Evolutionary conservation across 2,113 vertebrate species (phyloP).

Genomic region (Lonchura striata): DNA sequence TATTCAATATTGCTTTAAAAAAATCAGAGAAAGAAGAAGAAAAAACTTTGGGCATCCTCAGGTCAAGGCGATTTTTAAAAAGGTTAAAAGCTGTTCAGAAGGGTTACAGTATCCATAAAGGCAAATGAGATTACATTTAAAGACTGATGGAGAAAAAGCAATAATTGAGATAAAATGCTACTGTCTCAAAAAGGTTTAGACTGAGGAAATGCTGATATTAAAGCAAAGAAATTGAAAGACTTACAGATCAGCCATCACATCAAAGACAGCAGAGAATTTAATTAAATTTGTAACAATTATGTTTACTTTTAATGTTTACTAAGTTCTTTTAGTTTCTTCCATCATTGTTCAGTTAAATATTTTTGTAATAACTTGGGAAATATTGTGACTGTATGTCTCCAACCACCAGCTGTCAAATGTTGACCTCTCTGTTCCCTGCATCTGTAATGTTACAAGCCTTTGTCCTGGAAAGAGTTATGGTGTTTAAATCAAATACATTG

Average conservation of each 20-base stretch:
- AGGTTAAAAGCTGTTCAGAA: constrained; percentile 87
- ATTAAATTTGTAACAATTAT: constrained; percentile 71
- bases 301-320: constrained; percentile 70
- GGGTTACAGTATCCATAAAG: constrained; percentile 80
- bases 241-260: constrained; percentile 66
- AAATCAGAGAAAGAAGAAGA: constrained; percentile 40
- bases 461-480: constrained; percentile 73
- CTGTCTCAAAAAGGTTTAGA: constrained; percentile 69
- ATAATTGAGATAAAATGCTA: constrained; percentile 81
- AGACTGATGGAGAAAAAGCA: constrained; percentile 77
- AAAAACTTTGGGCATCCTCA: constrained; percentile 74
- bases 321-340: constrained; percentile 22
- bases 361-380: constrained; percentile 66
- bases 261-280: constrained; percentile 61
- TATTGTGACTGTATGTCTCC: constrained; percentile 54
- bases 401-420: constrained; percentile 70
- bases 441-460: constrained; percentile 68
- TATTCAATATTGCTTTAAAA: constrained; percentile 74
- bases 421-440: constrained; percentile 69
- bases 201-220: constrained; percentile 68
- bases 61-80: constrained; percentile 82
- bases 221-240: constrained; percentile 69
- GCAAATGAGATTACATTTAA: constrained; percentile 85
- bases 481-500: constrained; percentile 67
- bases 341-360: constrained; percentile 65